phyloP scores from a whole-genome alignment of 2,888 invertebrate species.

The Coelopa pilipes region DNA sequence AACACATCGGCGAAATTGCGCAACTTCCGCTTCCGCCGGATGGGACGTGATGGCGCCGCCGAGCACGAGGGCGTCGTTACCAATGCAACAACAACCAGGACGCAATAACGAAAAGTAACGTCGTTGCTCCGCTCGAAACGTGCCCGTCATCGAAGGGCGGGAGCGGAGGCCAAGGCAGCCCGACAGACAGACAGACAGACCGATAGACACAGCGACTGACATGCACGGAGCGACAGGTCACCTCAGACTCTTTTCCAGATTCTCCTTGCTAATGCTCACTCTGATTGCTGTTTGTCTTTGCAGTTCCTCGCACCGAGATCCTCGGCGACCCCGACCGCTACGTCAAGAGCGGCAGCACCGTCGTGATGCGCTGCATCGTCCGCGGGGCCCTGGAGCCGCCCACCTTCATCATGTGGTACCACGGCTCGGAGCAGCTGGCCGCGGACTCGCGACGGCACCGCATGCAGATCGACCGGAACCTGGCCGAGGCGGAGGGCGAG shows the following conservation, averaged over 20 bases:
- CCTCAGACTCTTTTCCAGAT: background rate
- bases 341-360: conserved; percentile 90
- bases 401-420: conserved; percentile 95
- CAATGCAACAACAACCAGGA: background rate
- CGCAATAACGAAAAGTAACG: conserved; percentile 4
- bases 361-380: conserved; percentile 88
- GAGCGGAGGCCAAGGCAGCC: background rate
- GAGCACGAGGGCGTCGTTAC: no score
- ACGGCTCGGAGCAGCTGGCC: conserved; percentile 67
- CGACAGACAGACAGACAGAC: no score
- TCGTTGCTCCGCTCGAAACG: background rate
- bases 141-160: conserved; percentile 2
- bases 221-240: background rate
- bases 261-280: background rate
- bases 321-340: conserved; percentile 89
- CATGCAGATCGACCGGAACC: conserved; percentile 65
- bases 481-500: conserved; percentile 62
- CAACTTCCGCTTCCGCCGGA: conserved; percentile 27
- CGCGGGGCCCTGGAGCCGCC: conserved; percentile 91
- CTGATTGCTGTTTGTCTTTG: conserved; percentile 26
- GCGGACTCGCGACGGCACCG: conserved; percentile 64
- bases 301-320: conserved; percentile 93
- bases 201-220: background rate
- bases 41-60: conserved; percentile 15
- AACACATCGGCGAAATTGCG: conserved; percentile 4